Evolutionary conservation across 2,113 vertebrate species (phyloP).

Genomic region (Centrocercus urophasianus): DNA sequence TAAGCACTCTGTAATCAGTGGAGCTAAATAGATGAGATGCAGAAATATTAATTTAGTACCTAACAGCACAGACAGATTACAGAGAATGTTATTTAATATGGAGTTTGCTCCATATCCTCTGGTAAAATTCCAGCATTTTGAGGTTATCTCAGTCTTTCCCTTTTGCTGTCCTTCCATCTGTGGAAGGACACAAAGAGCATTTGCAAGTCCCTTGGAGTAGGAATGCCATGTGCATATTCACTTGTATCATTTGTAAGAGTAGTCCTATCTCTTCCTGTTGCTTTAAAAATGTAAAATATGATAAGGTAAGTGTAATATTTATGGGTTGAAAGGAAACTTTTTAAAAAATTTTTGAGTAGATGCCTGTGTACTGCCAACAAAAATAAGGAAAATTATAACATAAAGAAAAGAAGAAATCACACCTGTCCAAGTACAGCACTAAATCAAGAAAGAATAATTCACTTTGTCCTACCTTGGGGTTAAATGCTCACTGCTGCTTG

Average conservation of each 20-base stretch:
- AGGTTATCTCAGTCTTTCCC: neutral
- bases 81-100: neutral
- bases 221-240: accelerated
- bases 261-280: neutral
- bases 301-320: neutral
- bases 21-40: neutral
- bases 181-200: neutral
- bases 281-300: neutral
- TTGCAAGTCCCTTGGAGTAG: neutral
- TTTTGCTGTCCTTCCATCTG: neutral
- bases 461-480: constrained; percentile 71
- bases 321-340: neutral
- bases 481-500: constrained; percentile 64
- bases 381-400: constrained; percentile 17
- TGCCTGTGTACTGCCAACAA: neutral
- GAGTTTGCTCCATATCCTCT: neutral
- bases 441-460: constrained; percentile 54
- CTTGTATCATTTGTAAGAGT: neutral
- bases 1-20: neutral
- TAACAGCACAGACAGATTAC: neutral
- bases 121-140: neutral
- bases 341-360: neutral
- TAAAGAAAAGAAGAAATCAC: neutral
- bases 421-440: constrained; percentile 55
- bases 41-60: neutral